Conservation (phyloP, 2,797 vertebrate species). For the Loriculus beryllinus region DNA sequence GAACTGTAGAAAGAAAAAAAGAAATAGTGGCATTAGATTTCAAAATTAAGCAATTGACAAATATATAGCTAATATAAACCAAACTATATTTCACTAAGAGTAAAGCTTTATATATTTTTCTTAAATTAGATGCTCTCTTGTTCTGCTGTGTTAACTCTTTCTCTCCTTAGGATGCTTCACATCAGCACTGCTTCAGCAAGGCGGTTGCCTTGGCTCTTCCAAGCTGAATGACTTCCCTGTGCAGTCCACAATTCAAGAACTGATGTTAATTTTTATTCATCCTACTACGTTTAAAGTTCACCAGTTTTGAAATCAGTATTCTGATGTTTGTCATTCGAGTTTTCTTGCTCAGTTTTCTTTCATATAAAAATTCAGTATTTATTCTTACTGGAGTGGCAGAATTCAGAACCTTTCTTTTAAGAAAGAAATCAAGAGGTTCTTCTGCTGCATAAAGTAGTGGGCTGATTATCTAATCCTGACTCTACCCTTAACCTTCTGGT, state of each 20-base stretch:
- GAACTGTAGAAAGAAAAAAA: constrained; percentile 77
- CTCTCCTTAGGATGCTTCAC: background rate
- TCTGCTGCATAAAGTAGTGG: background rate
- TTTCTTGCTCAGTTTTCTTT: background rate
- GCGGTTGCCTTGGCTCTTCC: background rate
- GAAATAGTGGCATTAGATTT: background rate
- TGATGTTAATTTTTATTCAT: background rate
- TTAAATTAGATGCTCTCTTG: background rate
- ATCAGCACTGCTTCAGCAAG: background rate
- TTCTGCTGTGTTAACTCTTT: background rate
- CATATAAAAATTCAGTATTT: background rate
- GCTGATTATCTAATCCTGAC: background rate
- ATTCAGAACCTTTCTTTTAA: background rate
- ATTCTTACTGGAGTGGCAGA: background rate
- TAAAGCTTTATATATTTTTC: background rate
- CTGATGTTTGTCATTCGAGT: background rate
- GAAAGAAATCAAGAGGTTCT: background rate
- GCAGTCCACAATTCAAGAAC: background rate
- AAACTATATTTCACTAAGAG: background rate
- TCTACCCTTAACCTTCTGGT: background rate
- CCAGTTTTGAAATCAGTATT: background rate
- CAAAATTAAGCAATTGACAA: background rate
- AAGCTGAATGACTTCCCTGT: background rate
- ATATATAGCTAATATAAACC: background rate
- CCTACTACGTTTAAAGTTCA: background rate